Conservation (phyloP, 1,140 invertebrate genomes). For the Pseudomyrmex dendroicus region DNA sequence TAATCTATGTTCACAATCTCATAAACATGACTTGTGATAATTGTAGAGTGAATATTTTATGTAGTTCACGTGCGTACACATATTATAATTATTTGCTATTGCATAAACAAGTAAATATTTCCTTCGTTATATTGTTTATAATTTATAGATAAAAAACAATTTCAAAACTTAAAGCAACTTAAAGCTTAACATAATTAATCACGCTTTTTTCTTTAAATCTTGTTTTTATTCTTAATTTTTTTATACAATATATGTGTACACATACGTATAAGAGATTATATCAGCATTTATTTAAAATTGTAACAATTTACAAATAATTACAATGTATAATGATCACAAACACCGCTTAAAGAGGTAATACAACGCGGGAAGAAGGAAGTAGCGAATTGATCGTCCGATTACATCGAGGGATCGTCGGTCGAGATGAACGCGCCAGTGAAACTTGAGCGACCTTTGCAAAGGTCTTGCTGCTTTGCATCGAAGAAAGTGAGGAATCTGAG, state of each 20-base stretch:
- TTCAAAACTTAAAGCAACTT: too few relatives aligned
- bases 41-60: background rate
- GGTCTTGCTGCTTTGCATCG: slow-evolving; percentile 75
- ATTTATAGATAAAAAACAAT: too few relatives aligned
- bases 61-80: too few relatives aligned
- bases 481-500: slow-evolving; percentile 79
- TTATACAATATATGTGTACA: too few relatives aligned
- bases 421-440: slow-evolving; percentile 75
- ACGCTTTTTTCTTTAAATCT: background rate
- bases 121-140: too few relatives aligned
- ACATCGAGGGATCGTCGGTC: slow-evolving; percentile 22
- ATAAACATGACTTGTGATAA: too few relatives aligned
- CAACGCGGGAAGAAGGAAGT: slow-evolving; percentile 67
- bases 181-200: too few relatives aligned
- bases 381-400: slow-evolving; percentile 46
- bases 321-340: background rate
- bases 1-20: background rate
- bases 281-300: background rate
- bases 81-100: too few relatives aligned
- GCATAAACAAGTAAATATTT: too few relatives aligned
- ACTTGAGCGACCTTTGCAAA: slow-evolving; percentile 82
- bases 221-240: too few relatives aligned
- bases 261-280: too few relatives aligned
- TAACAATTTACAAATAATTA: background rate
- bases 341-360: background rate